Percentiles rank a stretch among this genome's conserved stretches.
Evolutionary conservation across 1,140 invertebrate genomes (phyloP).

Genomic region (Epicauta chinensis): DNA sequence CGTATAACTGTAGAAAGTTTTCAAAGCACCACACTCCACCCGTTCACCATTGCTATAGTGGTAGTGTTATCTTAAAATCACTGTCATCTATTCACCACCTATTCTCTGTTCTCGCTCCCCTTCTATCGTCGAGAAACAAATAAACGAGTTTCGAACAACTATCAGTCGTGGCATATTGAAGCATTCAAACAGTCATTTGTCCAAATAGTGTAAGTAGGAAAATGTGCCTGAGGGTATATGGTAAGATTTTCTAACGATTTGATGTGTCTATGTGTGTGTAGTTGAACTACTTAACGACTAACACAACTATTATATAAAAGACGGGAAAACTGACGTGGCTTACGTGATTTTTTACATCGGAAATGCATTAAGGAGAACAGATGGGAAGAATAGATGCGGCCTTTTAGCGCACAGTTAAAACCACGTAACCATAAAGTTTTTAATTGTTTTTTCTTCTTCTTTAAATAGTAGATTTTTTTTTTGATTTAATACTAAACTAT

Average conservation of each 20-base stretch:
- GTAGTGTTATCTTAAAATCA: constrained; percentile 9
- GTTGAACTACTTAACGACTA: no score
- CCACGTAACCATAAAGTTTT: no score
- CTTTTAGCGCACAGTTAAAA: no score
- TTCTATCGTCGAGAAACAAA: constrained; percentile 2
- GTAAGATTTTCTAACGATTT: no score
- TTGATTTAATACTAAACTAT: no score
- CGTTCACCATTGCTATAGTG: neutral
- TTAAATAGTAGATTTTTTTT: no score
- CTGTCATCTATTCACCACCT: neutral
- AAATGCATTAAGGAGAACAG: constrained; percentile 9
- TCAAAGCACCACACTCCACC: neutral
- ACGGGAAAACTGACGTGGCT: no score
- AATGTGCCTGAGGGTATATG: constrained; percentile 1
- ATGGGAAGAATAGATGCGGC: no score
- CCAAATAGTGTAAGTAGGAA: constrained; percentile 3
- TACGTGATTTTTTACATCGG: constrained; percentile 13
- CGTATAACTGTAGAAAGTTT: neutral
- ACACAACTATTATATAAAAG: no score
- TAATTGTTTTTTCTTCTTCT: no score
- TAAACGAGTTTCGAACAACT: constrained; percentile 13
- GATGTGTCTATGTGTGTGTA: no score
- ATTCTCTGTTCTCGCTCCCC: no score
- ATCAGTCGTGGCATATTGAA: constrained; percentile 13
- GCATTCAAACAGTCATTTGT: constrained; percentile 14